Percentiles rank a stretch among this genome's conserved stretches.
Evolutionary conservation across 2,888 invertebrate genomes (phyloP).

Genomic region (Eupithecia inturbata): DNA sequence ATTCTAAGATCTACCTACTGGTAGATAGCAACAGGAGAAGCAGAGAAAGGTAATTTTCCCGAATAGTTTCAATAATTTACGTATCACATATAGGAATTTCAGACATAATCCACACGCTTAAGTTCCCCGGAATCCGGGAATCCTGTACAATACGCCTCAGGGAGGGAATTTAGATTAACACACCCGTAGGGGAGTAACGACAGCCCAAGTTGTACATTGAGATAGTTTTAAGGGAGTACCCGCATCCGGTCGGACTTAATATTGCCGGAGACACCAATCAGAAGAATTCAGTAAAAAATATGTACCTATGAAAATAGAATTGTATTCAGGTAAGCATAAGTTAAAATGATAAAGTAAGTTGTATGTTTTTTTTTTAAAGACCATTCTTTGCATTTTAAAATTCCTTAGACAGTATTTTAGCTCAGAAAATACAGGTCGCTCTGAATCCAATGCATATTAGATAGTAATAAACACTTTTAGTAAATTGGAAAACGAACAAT

Average conservation of each 20-base stretch:
- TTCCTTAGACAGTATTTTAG: no score
- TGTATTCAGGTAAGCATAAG: no score
- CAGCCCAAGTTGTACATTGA: constrained; percentile 22
- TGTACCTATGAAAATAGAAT: no score
- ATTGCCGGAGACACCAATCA: not conserved
- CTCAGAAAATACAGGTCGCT: no score
- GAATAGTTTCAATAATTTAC: constrained; percentile 24
- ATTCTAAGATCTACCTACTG: not conserved
- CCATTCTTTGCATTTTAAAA: no score
- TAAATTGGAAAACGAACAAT: no score
- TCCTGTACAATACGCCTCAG: constrained; percentile 31
- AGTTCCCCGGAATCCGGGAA: constrained; percentile 29
- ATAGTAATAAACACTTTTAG: no score
- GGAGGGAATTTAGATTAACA: constrained; percentile 45
- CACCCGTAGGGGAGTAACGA: constrained; percentile 30
- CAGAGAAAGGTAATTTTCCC: constrained; percentile 14
- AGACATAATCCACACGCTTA: constrained; percentile 30
- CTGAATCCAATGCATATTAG: no score
- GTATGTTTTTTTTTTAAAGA: no score
- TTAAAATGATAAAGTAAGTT: no score
- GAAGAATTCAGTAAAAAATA: not conserved
- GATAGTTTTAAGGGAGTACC: constrained; percentile 28
- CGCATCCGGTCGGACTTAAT: not conserved
- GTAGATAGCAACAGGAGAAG: not conserved
- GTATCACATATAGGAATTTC: constrained; percentile 27